A percentile compares a stretch with the other conserved stretches of the same genome.
Conservation (phyloP, 2,797 vertebrate species). For the Tauraco hartlaubi region DNA sequence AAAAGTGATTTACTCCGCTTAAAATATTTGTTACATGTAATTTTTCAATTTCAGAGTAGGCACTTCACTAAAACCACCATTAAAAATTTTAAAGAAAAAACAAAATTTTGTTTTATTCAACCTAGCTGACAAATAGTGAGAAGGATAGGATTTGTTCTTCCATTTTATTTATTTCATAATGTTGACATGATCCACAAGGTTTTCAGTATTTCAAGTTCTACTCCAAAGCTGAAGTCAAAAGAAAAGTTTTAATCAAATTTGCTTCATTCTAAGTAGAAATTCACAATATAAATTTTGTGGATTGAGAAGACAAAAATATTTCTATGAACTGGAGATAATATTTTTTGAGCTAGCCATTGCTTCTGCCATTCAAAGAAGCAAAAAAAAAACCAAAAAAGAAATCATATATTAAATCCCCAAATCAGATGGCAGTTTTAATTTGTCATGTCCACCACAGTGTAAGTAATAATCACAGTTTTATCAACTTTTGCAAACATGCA, state of each 20-base stretch:
- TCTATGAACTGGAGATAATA: not conserved
- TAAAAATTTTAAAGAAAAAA: not conserved
- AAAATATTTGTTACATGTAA: not conserved
- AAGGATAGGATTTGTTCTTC: not conserved
- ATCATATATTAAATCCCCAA: not conserved
- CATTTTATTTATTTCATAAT: not conserved
- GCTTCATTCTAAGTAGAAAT: not conserved
- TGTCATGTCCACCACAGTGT: not conserved
- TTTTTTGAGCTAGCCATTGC: not conserved
- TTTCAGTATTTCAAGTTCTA: not conserved
- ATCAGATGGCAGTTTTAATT: not conserved
- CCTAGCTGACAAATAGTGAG: not conserved
- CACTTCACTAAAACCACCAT: not conserved
- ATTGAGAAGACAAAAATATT: not conserved
- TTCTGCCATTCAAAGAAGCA: not conserved
- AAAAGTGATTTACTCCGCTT: not conserved
- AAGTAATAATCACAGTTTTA: not conserved
- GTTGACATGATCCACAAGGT: rapidly evolving
- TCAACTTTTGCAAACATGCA: not conserved
- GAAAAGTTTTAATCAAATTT: not conserved
- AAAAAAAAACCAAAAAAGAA: not conserved
- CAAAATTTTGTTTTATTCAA: not conserved
- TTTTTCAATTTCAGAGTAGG: not conserved
- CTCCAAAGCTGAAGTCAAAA: not conserved
- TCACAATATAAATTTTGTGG: not conserved